A percentile compares a stretch with the other conserved stretches of the same genome.
phyloP scores from a whole-genome alignment of 1,140 invertebrate genomes.

The Drosophila prosaltans region DNA sequence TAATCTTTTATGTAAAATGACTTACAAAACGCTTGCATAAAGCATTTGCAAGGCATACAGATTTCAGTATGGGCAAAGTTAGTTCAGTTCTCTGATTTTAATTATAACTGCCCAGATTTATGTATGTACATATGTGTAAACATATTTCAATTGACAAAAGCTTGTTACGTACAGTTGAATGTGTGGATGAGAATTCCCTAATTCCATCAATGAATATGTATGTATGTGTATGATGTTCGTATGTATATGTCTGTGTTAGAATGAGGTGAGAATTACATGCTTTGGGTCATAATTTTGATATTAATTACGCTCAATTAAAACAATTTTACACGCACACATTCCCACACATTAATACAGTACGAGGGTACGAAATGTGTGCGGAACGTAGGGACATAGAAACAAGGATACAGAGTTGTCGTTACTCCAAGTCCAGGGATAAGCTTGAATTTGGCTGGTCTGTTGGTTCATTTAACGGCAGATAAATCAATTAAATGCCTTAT shows the following conservation, averaged over 20 bases:
- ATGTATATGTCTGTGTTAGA: background rate
- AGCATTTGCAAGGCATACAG: background rate
- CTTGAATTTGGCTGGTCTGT: conserved; percentile 20
- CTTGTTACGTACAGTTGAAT: background rate
- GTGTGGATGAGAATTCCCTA: too few relatives aligned
- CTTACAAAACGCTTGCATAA: too few relatives aligned
- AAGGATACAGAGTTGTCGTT: conserved; percentile 25
- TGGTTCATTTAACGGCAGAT: conserved; percentile 62
- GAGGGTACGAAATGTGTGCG: too few relatives aligned
- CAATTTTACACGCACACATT: conserved; percentile 45
- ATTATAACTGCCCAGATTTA: background rate
- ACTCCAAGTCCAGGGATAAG: conserved; percentile 4
- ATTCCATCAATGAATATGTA: too few relatives aligned
- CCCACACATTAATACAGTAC: background rate
- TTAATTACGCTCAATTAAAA: conserved; percentile 66
- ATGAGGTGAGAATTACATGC: conserved; percentile 24
- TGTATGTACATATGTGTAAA: background rate
- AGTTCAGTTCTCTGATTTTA: background rate
- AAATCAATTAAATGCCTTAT: conserved; percentile 69
- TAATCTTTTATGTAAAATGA: too few relatives aligned
- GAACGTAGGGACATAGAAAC: background rate
- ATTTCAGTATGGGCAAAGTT: background rate
- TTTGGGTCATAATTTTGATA: conserved; percentile 36
- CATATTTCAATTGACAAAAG: background rate
- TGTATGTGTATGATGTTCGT: background rate